Percentiles rank a stretch among this genome's conserved stretches.
phyloP scores from a whole-genome alignment of 2,888 invertebrate genomes.

The Eristalis tenax region DNA sequence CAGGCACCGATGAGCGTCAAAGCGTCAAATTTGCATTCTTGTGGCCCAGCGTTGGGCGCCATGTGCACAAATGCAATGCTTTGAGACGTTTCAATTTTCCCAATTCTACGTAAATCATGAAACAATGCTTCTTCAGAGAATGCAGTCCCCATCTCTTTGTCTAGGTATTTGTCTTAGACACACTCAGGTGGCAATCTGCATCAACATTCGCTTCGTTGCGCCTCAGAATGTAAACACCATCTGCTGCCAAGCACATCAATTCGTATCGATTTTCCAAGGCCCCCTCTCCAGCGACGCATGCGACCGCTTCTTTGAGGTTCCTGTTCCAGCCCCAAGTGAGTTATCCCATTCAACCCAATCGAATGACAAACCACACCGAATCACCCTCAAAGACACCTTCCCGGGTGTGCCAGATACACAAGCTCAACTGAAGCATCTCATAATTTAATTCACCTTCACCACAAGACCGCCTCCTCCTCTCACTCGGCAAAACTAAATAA shows the following conservation, averaged over 20 bases:
- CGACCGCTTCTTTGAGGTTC: neutral
- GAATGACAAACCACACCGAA: neutral
- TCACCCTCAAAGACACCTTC: neutral
- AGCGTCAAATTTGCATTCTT: neutral
- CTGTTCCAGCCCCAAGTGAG: constrained; percentile 38
- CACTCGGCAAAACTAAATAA: constrained; percentile 53
- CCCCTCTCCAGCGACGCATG: neutral
- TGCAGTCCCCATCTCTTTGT: no score
- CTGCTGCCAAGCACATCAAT: no score
- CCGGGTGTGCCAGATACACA: constrained; percentile 55
- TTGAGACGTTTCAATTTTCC: neutral
- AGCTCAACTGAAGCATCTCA: constrained; percentile 46
- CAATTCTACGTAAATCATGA: neutral
- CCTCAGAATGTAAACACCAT: no score
- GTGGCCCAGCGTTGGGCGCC: neutral
- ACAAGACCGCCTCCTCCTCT: constrained; percentile 4
- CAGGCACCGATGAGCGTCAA: no score
- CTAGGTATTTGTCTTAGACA: no score
- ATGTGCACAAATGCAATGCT: neutral
- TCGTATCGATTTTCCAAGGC: neutral
- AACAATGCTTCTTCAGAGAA: no score
- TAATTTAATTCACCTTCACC: constrained; percentile 40
- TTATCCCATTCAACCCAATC: constrained; percentile 25
- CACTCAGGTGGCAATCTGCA: no score
- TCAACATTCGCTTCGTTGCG: no score